Evolutionary conservation across 2,888 invertebrate species (phyloP), one percentile per base, ranked within the genome.

Genomic region (Plebejus melissa): DNA sequence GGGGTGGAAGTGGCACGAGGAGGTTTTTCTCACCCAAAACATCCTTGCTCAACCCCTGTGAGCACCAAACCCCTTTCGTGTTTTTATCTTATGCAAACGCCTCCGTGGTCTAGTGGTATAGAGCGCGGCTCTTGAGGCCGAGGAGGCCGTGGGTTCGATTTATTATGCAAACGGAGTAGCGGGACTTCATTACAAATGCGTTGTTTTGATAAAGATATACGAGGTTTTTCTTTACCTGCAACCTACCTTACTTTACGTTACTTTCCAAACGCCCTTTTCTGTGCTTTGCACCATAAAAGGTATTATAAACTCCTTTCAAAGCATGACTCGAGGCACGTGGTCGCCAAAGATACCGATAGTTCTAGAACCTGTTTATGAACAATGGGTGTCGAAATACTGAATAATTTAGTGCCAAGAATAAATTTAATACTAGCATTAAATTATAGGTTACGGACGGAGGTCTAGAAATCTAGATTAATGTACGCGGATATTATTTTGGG

Each of bases 301-400:
- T 13, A 28, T 74, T 74, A 58, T 60, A 60, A 60, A 74, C 60
- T 74, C 46, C 74, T 60, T 60, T 65, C 65, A 32, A 74, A 41
- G 28, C 74, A 65, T 74, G 74, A 74, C 74, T 74, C 4, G 22
- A 41, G 38, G 65, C 74, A 74, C 74, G 74, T 74, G 74, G 74
- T 41, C 74, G 58, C 22, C 65, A 74, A 74, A 41, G 58, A 38
- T 41, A 60, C 74, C 57, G 58, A 58, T 38, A 46, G 60, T 32
- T 74, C 22, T 36, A 69, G 69, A 75, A 41, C 57, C 57, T 22
- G 69, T 70, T 28, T 41, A 38, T 41, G 75, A 54, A 57, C 69
- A 57, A 57, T 75, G 57, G n/a, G 57, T 70, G 75, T 75, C 54
- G 75, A 57, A 75, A 57, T 75, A 75, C 54, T 36, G 46, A 74